Conservation (phyloP, 1,140 invertebrate species). For the Trialeurodes vaporariorum region DNA sequence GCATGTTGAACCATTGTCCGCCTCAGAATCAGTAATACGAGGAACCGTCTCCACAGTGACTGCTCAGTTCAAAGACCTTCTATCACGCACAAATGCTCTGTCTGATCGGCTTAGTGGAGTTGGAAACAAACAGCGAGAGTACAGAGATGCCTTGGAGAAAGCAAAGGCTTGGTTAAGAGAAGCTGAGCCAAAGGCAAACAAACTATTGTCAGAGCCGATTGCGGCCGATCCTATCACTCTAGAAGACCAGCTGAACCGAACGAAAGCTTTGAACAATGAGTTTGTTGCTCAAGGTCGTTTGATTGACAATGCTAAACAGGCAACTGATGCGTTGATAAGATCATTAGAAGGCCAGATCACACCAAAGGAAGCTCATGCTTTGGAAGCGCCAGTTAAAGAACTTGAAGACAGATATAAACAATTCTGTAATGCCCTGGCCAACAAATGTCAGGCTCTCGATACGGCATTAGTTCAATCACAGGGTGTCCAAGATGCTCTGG, state of each 20-base stretch:
- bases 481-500: conserved; percentile 85
- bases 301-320: conserved; percentile 61
- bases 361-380: conserved; percentile 56
- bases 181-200: conserved; percentile 40
- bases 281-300: conserved; percentile 71
- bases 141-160: conserved; percentile 69
- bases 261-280: conserved; percentile 76
- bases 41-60: conserved; percentile 58
- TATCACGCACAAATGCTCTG: conserved; percentile 66
- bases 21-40: conserved; percentile 53
- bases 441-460: conserved; percentile 74
- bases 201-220: conserved; percentile 52
- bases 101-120: conserved; percentile 65
- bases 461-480: conserved; percentile 83
- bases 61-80: conserved; percentile 58
- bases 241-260: conserved; percentile 72
- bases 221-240: conserved; percentile 76
- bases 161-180: conserved; percentile 71
- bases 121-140: conserved; percentile 64
- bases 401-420: conserved; percentile 66
- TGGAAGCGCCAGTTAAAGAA: conserved; percentile 66
- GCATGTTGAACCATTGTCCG: conserved; percentile 54
- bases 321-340: conserved; percentile 16
- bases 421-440: conserved; percentile 52
- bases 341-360: conserved; percentile 48